Evolutionary conservation across 2,113 vertebrate species (phyloP).

Genomic region (Podilymbus podiceps): DNA sequence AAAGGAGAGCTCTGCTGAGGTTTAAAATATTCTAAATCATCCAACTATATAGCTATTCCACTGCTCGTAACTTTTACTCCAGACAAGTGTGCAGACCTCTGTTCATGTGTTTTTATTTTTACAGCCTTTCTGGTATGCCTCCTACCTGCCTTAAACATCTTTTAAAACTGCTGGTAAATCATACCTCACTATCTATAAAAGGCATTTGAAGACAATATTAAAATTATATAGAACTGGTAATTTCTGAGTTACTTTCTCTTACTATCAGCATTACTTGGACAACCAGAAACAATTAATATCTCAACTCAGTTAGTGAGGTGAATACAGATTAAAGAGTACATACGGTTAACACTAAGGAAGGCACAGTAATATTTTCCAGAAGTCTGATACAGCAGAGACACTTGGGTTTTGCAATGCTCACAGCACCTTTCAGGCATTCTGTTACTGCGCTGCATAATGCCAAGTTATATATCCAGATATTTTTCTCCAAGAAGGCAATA

Average conservation of each 20-base stretch:
- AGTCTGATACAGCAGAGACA: background rate
- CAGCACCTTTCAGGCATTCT: background rate
- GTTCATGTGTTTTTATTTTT: slow-evolving; percentile 16
- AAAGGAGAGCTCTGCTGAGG: background rate
- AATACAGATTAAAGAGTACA: background rate
- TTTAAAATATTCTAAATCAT: slow-evolving; percentile 47
- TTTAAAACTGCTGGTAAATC: slow-evolving; percentile 30
- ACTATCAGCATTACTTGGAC: background rate
- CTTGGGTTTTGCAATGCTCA: background rate
- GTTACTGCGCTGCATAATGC: background rate
- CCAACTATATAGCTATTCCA: background rate
- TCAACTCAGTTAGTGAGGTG: background rate
- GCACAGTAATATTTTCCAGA: background rate
- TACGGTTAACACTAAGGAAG: background rate
- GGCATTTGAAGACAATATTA: background rate
- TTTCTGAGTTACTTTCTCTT: background rate
- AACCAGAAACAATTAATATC: background rate
- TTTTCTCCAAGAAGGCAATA: slow-evolving; percentile 8
- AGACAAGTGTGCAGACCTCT: slow-evolving; percentile 25
- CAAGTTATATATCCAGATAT: background rate
- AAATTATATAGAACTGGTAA: background rate
- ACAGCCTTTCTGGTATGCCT: slow-evolving; percentile 14
- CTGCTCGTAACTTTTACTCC: slow-evolving; percentile 29
- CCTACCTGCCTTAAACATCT: slow-evolving; percentile 20
- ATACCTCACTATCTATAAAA: background rate